Evolutionary conservation across 2,797 vertebrate species (phyloP).

Genomic region (Rhyacichthys aspro): DNA sequence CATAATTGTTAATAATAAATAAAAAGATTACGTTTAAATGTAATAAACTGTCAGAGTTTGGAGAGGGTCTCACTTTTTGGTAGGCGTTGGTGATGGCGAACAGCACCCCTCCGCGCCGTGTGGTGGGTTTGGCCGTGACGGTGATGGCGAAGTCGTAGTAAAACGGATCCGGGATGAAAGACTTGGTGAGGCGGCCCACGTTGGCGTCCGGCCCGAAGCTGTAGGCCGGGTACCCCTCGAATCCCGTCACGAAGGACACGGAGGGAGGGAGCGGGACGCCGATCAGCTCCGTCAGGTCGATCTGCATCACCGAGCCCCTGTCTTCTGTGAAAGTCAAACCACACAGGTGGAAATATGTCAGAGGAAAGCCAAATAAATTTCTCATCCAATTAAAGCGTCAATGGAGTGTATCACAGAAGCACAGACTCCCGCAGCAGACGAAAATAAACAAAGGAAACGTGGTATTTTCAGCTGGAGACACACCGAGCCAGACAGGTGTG

Average conservation of each 20-base stretch:
- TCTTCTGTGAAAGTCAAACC: not conserved
- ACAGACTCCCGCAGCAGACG: not conserved
- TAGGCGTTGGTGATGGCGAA: constrained; percentile 92
- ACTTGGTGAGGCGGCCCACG: constrained; percentile 89
- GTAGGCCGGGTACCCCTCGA: constrained; percentile 93
- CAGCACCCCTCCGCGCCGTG: constrained; percentile 83
- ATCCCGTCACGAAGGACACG: constrained; percentile 91
- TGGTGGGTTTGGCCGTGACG: constrained; percentile 85
- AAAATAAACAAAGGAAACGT: not conserved
- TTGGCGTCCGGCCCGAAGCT: constrained; percentile 89
- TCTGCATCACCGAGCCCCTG: not conserved
- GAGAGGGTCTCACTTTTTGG: constrained; percentile 77
- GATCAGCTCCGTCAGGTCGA: constrained; percentile 93
- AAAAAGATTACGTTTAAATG: not conserved
- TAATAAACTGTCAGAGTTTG: too few relatives aligned
- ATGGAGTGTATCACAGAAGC: not conserved
- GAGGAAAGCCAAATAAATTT: constrained; percentile 3
- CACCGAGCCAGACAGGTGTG: too few relatives aligned
- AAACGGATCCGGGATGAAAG: constrained; percentile 87
- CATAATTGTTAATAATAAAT: too few relatives aligned
- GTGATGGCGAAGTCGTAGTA: constrained; percentile 87
- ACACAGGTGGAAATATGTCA: not conserved
- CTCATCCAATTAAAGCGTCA: not conserved
- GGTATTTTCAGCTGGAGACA: not conserved
- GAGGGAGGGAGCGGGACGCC: constrained; percentile 93